Evolutionary conservation across 2,888 invertebrate genomes (phyloP).

Genomic region (Heliconius charithonia): DNA sequence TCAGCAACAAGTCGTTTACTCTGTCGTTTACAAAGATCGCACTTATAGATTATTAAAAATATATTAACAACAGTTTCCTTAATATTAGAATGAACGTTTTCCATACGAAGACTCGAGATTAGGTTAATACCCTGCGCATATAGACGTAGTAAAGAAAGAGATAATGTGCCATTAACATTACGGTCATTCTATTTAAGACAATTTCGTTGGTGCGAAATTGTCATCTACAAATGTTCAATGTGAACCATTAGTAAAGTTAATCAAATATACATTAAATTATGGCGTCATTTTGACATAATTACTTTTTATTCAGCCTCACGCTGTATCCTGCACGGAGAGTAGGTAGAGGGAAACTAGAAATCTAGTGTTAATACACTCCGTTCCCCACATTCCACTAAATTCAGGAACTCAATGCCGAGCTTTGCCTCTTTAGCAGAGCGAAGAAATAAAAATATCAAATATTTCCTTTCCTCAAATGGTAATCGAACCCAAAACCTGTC

Average conservation of each 20-base stretch:
- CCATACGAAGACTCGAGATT: conserved; percentile 12
- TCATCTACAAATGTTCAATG: background rate
- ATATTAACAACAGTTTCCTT: conserved; percentile 18
- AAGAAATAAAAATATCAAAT: no score
- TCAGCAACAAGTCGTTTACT: background rate
- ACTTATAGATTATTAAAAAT: background rate
- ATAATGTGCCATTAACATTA: conserved; percentile 22
- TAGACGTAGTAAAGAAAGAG: conserved; percentile 7
- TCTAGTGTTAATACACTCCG: no score
- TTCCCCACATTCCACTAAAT: no score
- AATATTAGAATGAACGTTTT: conserved; percentile 2
- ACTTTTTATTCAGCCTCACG: no score
- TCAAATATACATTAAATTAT: background rate
- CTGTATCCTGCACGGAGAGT: no score
- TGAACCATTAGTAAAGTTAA: background rate
- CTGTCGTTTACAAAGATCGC: background rate
- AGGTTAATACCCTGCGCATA: conserved; percentile 25
- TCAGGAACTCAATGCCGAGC: no score
- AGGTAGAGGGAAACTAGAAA: no score
- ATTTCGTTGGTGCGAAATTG: background rate
- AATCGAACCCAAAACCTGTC: no score
- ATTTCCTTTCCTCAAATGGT: no score
- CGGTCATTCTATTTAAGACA: conserved; percentile 1
- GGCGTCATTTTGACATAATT: background rate
- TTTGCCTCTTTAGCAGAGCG: no score